Conservation (phyloP, 35 echinoderm and acorn worm species). For the Diadema setosum region DNA sequence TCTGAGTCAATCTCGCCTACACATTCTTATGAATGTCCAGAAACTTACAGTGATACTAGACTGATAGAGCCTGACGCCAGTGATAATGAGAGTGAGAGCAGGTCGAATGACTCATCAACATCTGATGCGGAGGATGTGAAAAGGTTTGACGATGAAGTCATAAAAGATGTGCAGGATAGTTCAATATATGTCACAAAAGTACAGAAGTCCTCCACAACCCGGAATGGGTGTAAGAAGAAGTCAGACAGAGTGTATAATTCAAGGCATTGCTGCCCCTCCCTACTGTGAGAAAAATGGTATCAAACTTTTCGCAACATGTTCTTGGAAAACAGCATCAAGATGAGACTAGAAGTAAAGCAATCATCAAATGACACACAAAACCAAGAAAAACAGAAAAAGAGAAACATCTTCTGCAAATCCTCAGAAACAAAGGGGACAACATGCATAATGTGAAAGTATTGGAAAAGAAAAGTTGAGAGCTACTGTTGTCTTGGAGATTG, state of each 20-base stretch:
- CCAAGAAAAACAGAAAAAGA: background rate
- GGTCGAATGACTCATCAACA: background rate
- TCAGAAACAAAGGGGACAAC: constrained; percentile 47
- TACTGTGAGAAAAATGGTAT: constrained; percentile 18
- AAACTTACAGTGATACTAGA: too few species aligned
- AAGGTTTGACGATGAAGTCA: background rate
- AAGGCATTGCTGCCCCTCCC: background rate
- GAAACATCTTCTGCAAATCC: constrained; percentile 11
- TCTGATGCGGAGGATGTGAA: background rate
- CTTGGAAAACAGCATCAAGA: constrained; percentile 7
- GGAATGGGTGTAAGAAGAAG: background rate
- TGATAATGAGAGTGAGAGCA: background rate
- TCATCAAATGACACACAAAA: background rate
- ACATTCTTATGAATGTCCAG: too few species aligned
- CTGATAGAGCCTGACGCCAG: too few species aligned
- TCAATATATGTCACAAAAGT: background rate
- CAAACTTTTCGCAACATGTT: constrained; percentile 37
- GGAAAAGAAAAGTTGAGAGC: background rate
- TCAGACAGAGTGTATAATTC: constrained; percentile 22
- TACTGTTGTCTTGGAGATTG: constrained; percentile 8
- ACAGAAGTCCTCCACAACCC: background rate
- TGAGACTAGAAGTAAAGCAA: background rate
- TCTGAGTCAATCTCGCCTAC: background rate
- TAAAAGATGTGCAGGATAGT: background rate
- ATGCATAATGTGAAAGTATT: constrained; percentile 25